Evolutionary conservation across 2,888 invertebrate genomes (phyloP).

Genomic region (Acrocyrtus sp.): DNA sequence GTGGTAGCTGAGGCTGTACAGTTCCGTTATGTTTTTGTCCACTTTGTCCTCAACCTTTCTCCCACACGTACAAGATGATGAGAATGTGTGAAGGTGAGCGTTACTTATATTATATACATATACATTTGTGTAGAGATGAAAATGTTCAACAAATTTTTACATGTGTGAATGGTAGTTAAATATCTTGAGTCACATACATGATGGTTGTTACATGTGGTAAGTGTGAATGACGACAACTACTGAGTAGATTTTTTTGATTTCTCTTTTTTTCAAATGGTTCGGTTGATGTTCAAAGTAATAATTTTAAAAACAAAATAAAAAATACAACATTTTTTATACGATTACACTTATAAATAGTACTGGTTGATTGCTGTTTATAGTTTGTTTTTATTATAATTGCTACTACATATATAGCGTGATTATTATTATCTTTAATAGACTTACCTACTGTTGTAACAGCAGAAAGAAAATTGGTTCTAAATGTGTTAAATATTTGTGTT

Average conservation of each 20-base stretch:
- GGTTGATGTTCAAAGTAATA: slow-evolving; percentile 47
- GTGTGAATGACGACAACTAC: slow-evolving; percentile 11
- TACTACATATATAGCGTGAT: slow-evolving; percentile 19
- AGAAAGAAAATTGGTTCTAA: slow-evolving; percentile 42
- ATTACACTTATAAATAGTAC: slow-evolving; percentile 55
- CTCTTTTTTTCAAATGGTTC: slow-evolving; percentile 45
- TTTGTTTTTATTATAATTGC: slow-evolving; percentile 38
- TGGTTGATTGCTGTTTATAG: slow-evolving; percentile 50
- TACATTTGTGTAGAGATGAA: slow-evolving; percentile 30
- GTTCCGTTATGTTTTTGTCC: no score
- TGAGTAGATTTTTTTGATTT: slow-evolving; percentile 9
- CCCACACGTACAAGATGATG: slow-evolving; percentile 21
- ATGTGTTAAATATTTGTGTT: slow-evolving; percentile 38
- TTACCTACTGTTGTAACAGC: not conserved
- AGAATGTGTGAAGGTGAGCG: slow-evolving; percentile 28
- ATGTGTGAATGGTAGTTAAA: slow-evolving; percentile 48
- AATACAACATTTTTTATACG: slow-evolving; percentile 51
- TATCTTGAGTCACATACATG: slow-evolving; percentile 47
- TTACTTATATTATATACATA: slow-evolving; percentile 35
- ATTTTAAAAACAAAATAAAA: slow-evolving; percentile 18
- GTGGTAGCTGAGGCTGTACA: no score
- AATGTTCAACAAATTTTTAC: slow-evolving; percentile 56
- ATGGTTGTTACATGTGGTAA: slow-evolving; percentile 37
- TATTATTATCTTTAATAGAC: slow-evolving; percentile 28
- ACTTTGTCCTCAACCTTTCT: no score